phyloP scores from a whole-genome alignment of 2,797 vertebrate genomes.

The Alectoris magna region DNA sequence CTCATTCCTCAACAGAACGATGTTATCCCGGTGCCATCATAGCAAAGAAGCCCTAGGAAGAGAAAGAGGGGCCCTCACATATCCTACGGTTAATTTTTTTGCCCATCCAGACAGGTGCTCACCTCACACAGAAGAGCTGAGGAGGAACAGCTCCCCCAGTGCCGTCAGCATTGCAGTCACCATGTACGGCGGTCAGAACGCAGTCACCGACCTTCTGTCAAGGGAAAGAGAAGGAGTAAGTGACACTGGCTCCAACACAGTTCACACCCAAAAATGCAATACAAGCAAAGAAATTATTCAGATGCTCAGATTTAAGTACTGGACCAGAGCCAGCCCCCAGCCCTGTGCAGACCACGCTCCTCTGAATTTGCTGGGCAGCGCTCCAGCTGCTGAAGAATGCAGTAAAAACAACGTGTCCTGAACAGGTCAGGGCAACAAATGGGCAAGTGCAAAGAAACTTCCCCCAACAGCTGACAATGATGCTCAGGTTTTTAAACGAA shows the following conservation, averaged over 20 bases:
- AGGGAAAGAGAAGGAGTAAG: conserved; percentile 5
- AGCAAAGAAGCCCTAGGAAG: rapidly evolving
- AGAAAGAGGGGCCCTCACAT: no score
- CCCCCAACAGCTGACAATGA: background rate
- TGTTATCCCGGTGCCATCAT: background rate
- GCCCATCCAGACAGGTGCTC: background rate
- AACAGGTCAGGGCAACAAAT: background rate
- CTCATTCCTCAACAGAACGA: background rate
- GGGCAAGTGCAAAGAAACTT: background rate
- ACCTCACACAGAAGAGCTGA: conserved; percentile 64
- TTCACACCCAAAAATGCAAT: background rate
- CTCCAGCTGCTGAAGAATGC: background rate
- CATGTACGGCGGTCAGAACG: rapidly evolving
- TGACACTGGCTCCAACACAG: background rate
- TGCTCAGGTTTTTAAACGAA: conserved; percentile 21
- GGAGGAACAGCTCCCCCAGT: background rate
- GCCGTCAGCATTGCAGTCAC: conserved; percentile 59
- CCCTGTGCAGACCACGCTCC: rapidly evolving
- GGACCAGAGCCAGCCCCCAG: background rate
- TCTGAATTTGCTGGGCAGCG: background rate
- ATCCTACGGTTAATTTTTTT: rapidly evolving
- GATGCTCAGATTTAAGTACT: background rate
- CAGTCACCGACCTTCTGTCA: background rate
- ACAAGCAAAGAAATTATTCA: background rate
- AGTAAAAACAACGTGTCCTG: background rate